Base-by-base conservation (phyloP, 2,113 vertebrate species). In the Marcusenius ussheri region DNA sequence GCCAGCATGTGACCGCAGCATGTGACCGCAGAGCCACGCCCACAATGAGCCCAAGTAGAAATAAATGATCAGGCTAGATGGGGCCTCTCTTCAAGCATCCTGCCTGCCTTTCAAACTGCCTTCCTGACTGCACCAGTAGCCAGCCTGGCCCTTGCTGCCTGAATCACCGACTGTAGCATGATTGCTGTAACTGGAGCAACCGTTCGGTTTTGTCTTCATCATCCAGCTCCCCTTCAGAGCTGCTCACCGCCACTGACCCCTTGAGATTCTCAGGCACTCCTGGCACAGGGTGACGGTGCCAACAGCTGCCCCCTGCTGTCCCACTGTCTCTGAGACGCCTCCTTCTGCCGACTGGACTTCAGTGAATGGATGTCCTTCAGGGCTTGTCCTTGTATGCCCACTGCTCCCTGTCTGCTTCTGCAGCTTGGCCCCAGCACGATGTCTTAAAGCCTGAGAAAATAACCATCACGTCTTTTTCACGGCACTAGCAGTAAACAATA, bases 401-500 rank as follows among this genome's bases (percentile, higher is more conserved):
- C 1, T 70, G 62, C 27, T 13, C 62, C n/a, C 62, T 31, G 62
- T 31, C 62, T 31, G 62, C 27, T 27, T 70, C 27, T 70, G n/a
- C 27, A 70, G 62, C 62, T 31, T 70, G 62, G 3, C 62, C 62
- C 10, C n/a, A 27, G 10, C 45, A 24, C 19, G 3, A 9, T 21
- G 47, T 9, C 7, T 83, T 46, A 87, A 47, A 13, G 24, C 27
- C 17, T 87, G 6, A 39, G 39, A 62, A 11, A 88, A 62, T 42
- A 62, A 58, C 53, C 35, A 42, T 62, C 31, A 13, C 17, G 49
- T 11, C 27, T 50, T 50, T 49, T 86, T 91, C 93, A 91, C n/a
- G 89, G 91, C 94, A 91, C 91, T 89, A 90, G 91, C 90, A 92
- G 94, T 91, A 94, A 95, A 96, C 95, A 96, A 96, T 95, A 94